Evolutionary conservation across 1,140 invertebrate species (phyloP).

Genomic region (Orchesella cincta): DNA sequence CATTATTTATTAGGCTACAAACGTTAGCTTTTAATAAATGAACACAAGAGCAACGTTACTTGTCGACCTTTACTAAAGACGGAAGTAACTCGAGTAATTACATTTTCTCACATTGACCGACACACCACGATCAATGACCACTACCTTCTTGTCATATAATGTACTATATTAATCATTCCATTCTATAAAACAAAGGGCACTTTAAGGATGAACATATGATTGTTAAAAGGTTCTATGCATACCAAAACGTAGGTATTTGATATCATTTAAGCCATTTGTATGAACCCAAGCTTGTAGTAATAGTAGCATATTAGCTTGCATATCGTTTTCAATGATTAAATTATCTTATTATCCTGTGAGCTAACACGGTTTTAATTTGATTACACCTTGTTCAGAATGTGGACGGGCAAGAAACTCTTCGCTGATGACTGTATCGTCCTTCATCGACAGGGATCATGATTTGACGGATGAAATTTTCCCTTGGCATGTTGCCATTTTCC

Average conservation of each 20-base stretch:
- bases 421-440: conserved; percentile 36
- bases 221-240: not conserved
- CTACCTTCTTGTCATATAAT: not conserved
- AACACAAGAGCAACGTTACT: not conserved
- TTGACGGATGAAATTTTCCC: conserved; percentile 37
- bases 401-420: conserved; percentile 34
- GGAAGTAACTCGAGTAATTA: too few relatives aligned
- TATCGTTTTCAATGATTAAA: too few relatives aligned
- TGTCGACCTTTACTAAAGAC: not conserved
- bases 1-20: too few relatives aligned
- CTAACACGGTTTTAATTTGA: too few relatives aligned
- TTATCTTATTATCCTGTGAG: too few relatives aligned
- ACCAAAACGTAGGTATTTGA: too few relatives aligned
- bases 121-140: not conserved
- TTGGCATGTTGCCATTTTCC: conserved; percentile 40
- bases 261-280: too few relatives aligned
- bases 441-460: conserved; percentile 37
- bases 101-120: conserved; percentile 3
- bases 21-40: too few relatives aligned
- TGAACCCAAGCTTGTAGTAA: too few relatives aligned
- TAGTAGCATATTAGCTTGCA: too few relatives aligned
- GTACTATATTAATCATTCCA: not conserved
- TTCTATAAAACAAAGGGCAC: conserved; percentile 1
- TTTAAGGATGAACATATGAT: not conserved
- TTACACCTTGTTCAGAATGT: conserved; percentile 34